A percentile compares a stretch with the other conserved stretches of the same genome.
Conservation (phyloP, 2,797 vertebrate species). For the Phrynocephalus vlangalii region DNA sequence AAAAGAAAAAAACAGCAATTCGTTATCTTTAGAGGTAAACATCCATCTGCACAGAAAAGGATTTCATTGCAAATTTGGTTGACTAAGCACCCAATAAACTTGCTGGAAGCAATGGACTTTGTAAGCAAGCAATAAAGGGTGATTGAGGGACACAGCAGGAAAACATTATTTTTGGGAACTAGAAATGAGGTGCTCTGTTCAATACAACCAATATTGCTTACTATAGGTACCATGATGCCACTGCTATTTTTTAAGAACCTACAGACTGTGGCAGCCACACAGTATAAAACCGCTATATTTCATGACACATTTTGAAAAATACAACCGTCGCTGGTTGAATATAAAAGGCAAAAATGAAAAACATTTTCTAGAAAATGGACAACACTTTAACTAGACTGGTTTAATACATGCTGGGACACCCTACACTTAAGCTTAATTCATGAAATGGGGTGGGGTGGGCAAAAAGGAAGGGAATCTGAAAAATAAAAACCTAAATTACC, state of each 20-base stretch:
- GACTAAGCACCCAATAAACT: not conserved
- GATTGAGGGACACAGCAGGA: not conserved
- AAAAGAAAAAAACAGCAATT: not conserved
- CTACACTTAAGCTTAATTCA: not conserved
- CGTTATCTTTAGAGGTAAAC: not conserved
- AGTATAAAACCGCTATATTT: not conserved
- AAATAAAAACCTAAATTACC: too few species aligned
- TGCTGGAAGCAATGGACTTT: slow-evolving; percentile 11
- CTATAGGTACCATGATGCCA: not conserved
- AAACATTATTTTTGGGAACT: not conserved
- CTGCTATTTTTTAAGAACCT: slow-evolving; percentile 31
- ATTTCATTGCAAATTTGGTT: slow-evolving; percentile 28
- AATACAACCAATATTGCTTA: not conserved
- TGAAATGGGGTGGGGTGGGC: not conserved
- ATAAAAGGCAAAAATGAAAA: not conserved
- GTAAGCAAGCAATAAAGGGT: not conserved
- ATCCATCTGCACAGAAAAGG: not conserved
- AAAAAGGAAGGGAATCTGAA: not conserved
- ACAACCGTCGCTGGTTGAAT: not conserved
- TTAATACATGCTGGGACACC: not conserved
- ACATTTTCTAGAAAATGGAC: not conserved
- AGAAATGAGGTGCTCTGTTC: not conserved
- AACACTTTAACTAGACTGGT: not conserved
- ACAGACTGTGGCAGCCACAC: too few species aligned
- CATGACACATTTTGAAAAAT: not conserved